Evolutionary conservation across 92 coral and sea anemone genomes (phyloP), one percentile per base, ranked within the genome.

Genomic region (Umimayanthus kanabou): DNA sequence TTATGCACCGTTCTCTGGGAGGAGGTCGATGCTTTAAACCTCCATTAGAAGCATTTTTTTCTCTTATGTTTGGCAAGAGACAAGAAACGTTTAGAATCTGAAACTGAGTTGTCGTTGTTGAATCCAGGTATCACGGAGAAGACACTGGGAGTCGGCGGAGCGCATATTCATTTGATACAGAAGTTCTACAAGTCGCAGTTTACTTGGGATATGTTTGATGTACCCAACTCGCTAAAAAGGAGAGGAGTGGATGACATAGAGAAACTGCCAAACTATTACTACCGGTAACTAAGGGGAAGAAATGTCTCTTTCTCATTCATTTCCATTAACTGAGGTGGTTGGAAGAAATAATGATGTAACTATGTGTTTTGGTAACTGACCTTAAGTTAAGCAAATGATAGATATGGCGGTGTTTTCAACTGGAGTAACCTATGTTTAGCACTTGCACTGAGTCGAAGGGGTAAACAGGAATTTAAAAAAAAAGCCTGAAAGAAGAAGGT

Each of bases 111-210:
- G 6, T 15, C 2, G 25, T 37, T 80, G 39, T 80, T 79, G 37
- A 30, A 18, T 55, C 25, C 28, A 82, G 86, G 86, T 13, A 82
- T 82, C 76, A 67, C 77, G 14, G 86, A 82, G 26, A 82, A 82
- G 50, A 82, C 86, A 18, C 58, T 82, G 22, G 86, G 86, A 11
- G 40, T 82, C 18, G 86, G 86, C 6, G 86, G 86, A 84, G 93
- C 91, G 39, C 94, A 92, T 61, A 82, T 92, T 23, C 78, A 86
- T 15, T 66, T 92, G 77, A 90, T 92, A 92, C 89, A 87, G 90
- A 92, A 90, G 82, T 86, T 65, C 93, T 92, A 87, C 93, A 89
- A 67, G 88, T 76, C 80, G 66, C 86, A 67, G 43, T 82, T 82
- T 25, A 69, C 77, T 15, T 82, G 86, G 86, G 86, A 82, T 15